phyloP scores from a whole-genome alignment of 1,140 invertebrate species.

The Drosophila funebris region DNA sequence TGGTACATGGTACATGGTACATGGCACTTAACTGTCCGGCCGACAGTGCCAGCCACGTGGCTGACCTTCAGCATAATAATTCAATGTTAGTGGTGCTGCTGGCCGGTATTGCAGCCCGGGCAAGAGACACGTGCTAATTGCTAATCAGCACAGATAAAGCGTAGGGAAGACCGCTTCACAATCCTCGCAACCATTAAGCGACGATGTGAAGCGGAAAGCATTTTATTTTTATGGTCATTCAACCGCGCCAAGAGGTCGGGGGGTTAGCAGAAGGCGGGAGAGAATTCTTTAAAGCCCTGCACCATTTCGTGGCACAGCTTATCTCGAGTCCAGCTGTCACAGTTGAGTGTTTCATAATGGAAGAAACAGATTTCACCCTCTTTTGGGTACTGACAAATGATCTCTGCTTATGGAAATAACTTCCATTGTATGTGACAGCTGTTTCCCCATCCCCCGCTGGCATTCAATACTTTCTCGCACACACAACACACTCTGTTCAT shows the following conservation, averaged over 20 bases:
- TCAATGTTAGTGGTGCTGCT: slow-evolving; percentile 50
- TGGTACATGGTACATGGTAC: slow-evolving; percentile 17
- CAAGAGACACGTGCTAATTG: slow-evolving; percentile 72
- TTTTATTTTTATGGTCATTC: slow-evolving; percentile 62
- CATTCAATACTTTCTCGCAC: not conserved
- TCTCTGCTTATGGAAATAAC: slow-evolving; percentile 59
- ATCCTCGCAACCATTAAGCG: slow-evolving; percentile 44
- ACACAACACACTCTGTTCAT: slow-evolving; percentile 9
- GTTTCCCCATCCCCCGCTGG: not conserved
- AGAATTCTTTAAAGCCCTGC: slow-evolving; percentile 41
- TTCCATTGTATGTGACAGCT: slow-evolving; percentile 19
- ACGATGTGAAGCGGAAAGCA: slow-evolving; percentile 57
- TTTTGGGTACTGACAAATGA: slow-evolving; percentile 56
- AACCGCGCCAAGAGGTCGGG: not conserved
- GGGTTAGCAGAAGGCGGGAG: not conserved
- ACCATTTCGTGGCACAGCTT: not conserved
- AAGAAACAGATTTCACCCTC: slow-evolving; percentile 28
- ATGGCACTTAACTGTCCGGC: slow-evolving; percentile 21
- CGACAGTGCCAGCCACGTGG: slow-evolving; percentile 30
- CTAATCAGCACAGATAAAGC: slow-evolving; percentile 70
- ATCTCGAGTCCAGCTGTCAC: slow-evolving; percentile 28
- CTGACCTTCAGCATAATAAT: slow-evolving; percentile 73
- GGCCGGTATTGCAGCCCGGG: slow-evolving; percentile 9
- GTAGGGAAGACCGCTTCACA: slow-evolving; percentile 6
- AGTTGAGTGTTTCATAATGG: slow-evolving; percentile 22